Evolutionary conservation across 2,113 vertebrate genomes (phyloP), one percentile per base, ranked within the genome.

Genomic region (Pteropus alecto): DNA sequence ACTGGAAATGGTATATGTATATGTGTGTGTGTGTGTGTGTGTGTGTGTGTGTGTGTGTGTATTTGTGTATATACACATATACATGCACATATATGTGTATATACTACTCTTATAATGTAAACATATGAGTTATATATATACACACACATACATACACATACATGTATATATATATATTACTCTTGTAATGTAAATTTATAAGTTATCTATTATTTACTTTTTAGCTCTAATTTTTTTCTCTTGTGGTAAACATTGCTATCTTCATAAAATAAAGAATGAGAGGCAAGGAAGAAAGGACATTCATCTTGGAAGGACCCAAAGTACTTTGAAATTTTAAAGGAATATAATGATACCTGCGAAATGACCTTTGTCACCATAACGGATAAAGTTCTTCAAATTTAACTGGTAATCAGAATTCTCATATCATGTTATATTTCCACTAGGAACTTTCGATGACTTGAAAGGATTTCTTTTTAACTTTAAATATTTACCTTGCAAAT

Each of bases 241-340:
- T 98, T 88, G 7, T 91, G 98, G 98, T 91, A 94, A 94, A 96
- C 97, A 97, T 94, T 96, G 68, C 89, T 95, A 38, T 88, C 96
- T 93, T 98, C 65, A 93, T 93, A 94, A 96, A 87, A 48, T 77
- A 19, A 98, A 93, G 86, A 95, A 97, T 98, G 81, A 97, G 93
- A 96, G 14, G 51, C 51, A 97, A 96, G 94, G 82, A 97, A 0
- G 77, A 95, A 89, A 93, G 33, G 65, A 0, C 71, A 74, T 95
- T 97, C 68, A 85, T 22, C 94, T 81, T 94, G 65, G 71, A 97
- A 92, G 97, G 96, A 94, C 54, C 1, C 0, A 68, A 93, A 97
- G 60, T 8, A 83, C 93, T 35, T 56, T 86, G 84, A 67, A 38
- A 81, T 91, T 94, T 92, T 97, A 74, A 76, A 15, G 0, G 74